These are phyloP conservation scores for Pyrochroa serraticornis DNA, from an alignment of 2,888 invertebrate genomes.

Conservation along the genomic window DNA sequence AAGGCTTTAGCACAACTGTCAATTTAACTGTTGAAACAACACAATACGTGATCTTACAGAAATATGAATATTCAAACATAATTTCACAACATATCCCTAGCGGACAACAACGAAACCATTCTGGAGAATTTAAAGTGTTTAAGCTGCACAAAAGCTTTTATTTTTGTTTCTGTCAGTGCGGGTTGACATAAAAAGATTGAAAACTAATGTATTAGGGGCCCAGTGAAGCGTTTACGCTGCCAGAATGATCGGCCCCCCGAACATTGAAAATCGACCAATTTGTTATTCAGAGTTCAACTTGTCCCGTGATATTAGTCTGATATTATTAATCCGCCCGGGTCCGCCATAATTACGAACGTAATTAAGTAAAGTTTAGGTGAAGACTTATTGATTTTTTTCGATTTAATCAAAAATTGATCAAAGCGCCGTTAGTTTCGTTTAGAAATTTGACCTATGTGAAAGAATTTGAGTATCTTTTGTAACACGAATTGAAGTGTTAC, in stretches of 20 bases:
- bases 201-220: slow-evolving; percentile 16
- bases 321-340: no score
- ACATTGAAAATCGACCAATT: slow-evolving; percentile 13
- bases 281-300: slow-evolving; percentile 6
- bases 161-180: slow-evolving; percentile 9
- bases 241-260: neutral
- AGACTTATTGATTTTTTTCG: no score
- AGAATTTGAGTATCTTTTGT: no score
- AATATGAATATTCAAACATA: slow-evolving; percentile 6
- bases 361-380: no score
- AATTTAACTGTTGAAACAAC: no score
- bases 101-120: slow-evolving; percentile 7
- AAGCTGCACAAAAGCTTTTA: slow-evolving; percentile 8
- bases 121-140: slow-evolving; percentile 6
- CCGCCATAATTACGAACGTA: no score
- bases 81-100: slow-evolving; percentile 1
- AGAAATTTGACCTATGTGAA: no score
- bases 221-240: slow-evolving; percentile 16
- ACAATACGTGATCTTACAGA: neutral
- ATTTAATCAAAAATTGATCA: no score
- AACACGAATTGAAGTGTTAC: no score
- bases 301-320: no score
- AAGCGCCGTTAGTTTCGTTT: no score
- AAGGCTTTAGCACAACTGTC: no score
- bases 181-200: slow-evolving; percentile 21